Conservation (phyloP, 2,797 vertebrate genomes). For the Caiman crocodilus region DNA sequence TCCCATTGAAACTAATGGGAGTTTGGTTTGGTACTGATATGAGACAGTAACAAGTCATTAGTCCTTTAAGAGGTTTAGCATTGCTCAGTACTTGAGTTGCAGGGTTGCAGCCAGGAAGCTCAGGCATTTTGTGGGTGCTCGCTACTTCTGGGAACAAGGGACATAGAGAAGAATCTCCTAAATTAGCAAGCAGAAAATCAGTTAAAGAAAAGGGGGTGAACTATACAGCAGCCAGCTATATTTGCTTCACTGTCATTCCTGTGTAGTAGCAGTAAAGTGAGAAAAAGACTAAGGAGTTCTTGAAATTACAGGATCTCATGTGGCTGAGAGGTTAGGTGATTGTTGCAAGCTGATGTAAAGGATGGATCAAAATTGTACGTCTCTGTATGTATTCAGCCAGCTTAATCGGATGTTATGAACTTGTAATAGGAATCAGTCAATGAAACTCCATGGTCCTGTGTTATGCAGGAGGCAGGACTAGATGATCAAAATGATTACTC, state of each 20-base stretch:
- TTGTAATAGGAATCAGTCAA: background rate
- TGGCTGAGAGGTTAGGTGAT: background rate
- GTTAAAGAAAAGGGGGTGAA: background rate
- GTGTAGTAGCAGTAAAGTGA: background rate
- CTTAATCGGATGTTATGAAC: background rate
- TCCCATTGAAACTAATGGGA: background rate
- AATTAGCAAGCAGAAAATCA: background rate
- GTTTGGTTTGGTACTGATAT: background rate
- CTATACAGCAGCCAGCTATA: background rate
- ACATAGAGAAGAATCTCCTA: background rate
- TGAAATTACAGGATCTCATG: background rate
- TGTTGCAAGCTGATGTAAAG: background rate
- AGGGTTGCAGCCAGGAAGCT: background rate
- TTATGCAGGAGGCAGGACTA: background rate
- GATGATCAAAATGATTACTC: background rate
- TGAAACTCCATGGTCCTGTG: background rate
- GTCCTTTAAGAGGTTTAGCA: background rate
- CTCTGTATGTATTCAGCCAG: background rate
- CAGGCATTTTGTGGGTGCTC: background rate
- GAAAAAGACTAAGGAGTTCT: background rate
- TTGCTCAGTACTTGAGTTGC: background rate
- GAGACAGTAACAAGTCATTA: background rate
- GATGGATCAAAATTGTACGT: background rate
- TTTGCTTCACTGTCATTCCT: background rate
- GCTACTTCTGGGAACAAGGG: background rate